These are phyloP conservation scores for Gallinago jamesoni DNA, from an alignment of 2,113 vertebrate genomes.

Conservation along the genomic window DNA sequence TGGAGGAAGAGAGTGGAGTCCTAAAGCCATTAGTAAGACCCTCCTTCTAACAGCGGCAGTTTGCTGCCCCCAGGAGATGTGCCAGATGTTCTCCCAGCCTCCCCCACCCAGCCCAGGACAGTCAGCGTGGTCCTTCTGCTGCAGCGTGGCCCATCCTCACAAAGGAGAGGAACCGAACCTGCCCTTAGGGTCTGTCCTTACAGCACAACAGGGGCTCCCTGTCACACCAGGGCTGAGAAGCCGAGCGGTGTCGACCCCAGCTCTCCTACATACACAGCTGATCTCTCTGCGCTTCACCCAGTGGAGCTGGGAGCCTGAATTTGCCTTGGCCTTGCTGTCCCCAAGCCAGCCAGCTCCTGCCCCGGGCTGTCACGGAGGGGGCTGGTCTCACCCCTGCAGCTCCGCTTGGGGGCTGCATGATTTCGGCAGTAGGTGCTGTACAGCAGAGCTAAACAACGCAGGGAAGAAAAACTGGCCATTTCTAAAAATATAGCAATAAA, in stretches of 20 bases:
- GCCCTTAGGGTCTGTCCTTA: too few relatives aligned
- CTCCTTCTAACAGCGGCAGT: background rate
- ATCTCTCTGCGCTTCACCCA: background rate
- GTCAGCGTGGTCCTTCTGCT: background rate
- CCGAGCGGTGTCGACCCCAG: rapidly evolving
- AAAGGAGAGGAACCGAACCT: background rate
- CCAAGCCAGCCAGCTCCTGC: background rate
- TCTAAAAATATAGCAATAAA: rapidly evolving
- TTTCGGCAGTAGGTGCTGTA: background rate
- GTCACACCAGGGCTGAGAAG: background rate
- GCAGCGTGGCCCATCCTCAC: rapidly evolving
- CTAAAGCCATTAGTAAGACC: too few relatives aligned
- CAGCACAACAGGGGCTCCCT: too few relatives aligned
- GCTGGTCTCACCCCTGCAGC: background rate
- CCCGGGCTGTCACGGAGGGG: rapidly evolving
- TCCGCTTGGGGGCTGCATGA: background rate
- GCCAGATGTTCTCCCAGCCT: background rate
- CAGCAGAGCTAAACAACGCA: background rate
- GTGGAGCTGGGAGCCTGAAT: background rate
- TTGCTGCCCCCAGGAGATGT: background rate
- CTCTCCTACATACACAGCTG: rapidly evolving
- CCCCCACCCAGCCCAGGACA: background rate
- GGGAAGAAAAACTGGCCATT: background rate
- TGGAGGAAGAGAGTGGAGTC: too few relatives aligned
- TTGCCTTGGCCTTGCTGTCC: too few relatives aligned